Conservation (phyloP, 2,113 vertebrate species). For the Gorsachius goisagi region DNA sequence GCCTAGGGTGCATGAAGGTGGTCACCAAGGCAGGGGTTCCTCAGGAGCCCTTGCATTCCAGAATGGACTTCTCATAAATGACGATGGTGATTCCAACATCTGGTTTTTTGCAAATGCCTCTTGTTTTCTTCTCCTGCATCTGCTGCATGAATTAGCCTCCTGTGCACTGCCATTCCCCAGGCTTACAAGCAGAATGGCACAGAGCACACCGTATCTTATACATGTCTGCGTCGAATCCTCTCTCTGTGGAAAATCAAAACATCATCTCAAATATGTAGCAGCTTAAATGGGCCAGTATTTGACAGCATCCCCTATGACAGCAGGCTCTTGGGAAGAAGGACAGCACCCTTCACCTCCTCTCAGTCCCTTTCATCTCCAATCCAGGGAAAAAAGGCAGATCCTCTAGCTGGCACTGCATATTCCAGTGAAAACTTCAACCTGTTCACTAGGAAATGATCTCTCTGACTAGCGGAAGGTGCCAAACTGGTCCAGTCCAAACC, state of each 20-base stretch:
- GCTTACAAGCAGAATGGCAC: background rate
- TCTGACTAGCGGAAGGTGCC: background rate
- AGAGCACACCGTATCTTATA: background rate
- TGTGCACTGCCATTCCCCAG: background rate
- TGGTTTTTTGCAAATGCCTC: background rate
- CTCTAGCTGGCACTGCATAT: background rate
- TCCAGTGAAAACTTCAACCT: background rate
- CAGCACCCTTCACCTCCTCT: background rate
- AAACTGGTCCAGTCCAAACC: background rate
- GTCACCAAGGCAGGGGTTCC: background rate
- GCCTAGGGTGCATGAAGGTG: accelerated
- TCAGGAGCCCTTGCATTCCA: background rate
- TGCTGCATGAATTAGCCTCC: background rate
- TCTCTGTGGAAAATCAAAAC: background rate
- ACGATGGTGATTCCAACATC: background rate
- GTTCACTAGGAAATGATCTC: background rate
- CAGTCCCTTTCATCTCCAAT: background rate
- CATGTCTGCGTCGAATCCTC: background rate
- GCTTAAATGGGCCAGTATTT: background rate
- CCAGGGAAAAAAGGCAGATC: background rate
- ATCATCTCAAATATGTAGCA: background rate
- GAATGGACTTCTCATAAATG: background rate
- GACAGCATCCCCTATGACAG: background rate
- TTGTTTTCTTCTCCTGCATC: background rate
- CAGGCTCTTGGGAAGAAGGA: background rate